phyloP scores from a whole-genome alignment of 2,888 invertebrate genomes.

The Phorcus lineatus region DNA sequence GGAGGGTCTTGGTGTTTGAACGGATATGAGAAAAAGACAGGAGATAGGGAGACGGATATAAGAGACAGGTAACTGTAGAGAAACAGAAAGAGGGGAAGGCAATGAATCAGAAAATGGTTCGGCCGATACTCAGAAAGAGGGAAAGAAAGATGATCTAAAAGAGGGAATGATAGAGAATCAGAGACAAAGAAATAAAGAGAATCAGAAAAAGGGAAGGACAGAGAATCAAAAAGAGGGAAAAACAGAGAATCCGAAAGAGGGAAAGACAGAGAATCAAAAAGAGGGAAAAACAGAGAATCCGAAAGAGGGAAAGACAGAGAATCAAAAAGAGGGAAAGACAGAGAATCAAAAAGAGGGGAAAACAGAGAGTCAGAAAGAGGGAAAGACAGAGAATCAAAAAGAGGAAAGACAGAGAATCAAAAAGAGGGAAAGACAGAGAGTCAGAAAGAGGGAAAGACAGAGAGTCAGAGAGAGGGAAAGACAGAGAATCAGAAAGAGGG shows the following conservation, averaged over 20 bases:
- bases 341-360: not conserved
- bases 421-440: not conserved
- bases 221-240: constrained; percentile 20
- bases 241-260: not conserved
- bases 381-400: not conserved
- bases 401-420: not conserved
- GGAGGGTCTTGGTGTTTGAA: not conserved
- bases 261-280: constrained; percentile 24
- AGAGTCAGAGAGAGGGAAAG: not conserved
- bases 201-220: constrained; percentile 15
- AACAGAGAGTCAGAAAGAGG: not conserved
- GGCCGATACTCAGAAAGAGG: too few relatives aligned
- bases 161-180: not conserved
- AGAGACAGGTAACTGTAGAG: not conserved
- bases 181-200: too few relatives aligned
- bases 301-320: not conserved
- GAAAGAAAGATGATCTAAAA: not conserved
- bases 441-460: not conserved
- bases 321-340: not conserved
- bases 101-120: too few relatives aligned
- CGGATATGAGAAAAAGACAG: not conserved
- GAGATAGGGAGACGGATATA: not conserved
- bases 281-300: not conserved
- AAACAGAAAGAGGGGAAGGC: not conserved
- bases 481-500: not conserved